Evolutionary conservation across 2,888 invertebrate species (phyloP), one percentile per base, ranked within the genome.

Genomic region (Dysmachus trigonus): DNA sequence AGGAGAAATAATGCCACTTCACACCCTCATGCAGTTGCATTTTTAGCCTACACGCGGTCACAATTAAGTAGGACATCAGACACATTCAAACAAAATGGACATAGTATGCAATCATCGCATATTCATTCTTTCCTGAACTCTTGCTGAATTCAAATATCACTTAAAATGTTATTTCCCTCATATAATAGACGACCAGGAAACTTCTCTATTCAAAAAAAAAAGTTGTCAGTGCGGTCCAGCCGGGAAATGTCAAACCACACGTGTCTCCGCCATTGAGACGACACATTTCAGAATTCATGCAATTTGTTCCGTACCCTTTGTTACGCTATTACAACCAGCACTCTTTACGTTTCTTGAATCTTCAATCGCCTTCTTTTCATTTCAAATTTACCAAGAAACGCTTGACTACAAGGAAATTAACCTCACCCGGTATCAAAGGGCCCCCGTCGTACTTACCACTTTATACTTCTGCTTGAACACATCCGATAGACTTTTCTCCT

Each of bases 401-500:
- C 6, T 33, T 33, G 6, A 5, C 18, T 1, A n/a, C 1, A 47
- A 47, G 1, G 4, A n/a, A 47, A 47, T 47, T 47, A 47, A 47
- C 47, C 47, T 47, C 47, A n/a, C n/a, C 7, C 5, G 47, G 15
- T 5, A 13, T 0, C n/a, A 47, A 47, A 13, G 15, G n/a, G n/a
- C n/a, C 13, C 13, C n/a, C 3, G 5, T n/a, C 15, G n/a, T 62
- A 62, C 96, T 95, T 93, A 96, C 96, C 92, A 95, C 94, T 91
- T 96, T 96, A 0, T 94, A 94, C 92, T 95, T 96, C 89, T 94
- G 94, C 89, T 95, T 93, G 90, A 95, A 96, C 81, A 95, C 93
- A 89, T 94, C 93, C 0, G 96, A 96, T 38, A 96, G 90, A 6
- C 93, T 92, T 90, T 94, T 94, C 90, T 96, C 95, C 88, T 94